phyloP scores from a whole-genome alignment of 2,888 invertebrate genomes.

The Metopia argyrocephala region DNA sequence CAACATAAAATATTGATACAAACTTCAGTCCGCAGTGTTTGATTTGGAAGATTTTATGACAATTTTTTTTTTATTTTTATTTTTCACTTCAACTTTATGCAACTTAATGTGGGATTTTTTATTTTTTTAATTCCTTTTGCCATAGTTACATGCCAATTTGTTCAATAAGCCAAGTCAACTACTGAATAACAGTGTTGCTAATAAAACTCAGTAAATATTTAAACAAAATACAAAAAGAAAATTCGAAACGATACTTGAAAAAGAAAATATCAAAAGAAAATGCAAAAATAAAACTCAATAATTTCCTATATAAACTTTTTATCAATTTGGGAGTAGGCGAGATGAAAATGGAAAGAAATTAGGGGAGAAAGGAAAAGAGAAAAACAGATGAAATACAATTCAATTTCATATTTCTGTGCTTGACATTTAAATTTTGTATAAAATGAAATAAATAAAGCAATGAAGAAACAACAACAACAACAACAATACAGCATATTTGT shows the following conservation, averaged over 20 bases:
- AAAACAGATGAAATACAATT: background rate
- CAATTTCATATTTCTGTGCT: constrained; percentile 14
- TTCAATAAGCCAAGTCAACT: constrained; percentile 53
- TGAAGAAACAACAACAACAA: background rate
- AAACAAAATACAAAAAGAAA: background rate
- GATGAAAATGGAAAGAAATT: background rate
- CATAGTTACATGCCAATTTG: constrained; percentile 43
- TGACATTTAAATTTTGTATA: constrained; percentile 21
- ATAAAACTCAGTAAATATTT: constrained; percentile 29
- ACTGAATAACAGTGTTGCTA: constrained; percentile 36
- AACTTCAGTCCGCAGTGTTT: background rate
- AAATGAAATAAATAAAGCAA: constrained; percentile 3
- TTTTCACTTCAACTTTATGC: no score
- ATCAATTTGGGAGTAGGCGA: background rate
- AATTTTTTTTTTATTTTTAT: constrained; percentile 1
- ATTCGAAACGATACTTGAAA: no score
- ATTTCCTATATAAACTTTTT: background rate
- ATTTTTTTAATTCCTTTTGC: background rate
- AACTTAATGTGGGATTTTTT: background rate
- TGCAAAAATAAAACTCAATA: background rate
- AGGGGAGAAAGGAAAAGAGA: background rate
- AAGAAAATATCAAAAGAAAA: background rate
- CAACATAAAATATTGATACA: background rate
- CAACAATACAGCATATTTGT: no score
- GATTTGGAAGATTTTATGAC: background rate